Percentiles rank a stretch among this genome's conserved stretches.
phyloP scores from a whole-genome alignment of 2,888 invertebrate species.

The Lumbricus terrestris region DNA sequence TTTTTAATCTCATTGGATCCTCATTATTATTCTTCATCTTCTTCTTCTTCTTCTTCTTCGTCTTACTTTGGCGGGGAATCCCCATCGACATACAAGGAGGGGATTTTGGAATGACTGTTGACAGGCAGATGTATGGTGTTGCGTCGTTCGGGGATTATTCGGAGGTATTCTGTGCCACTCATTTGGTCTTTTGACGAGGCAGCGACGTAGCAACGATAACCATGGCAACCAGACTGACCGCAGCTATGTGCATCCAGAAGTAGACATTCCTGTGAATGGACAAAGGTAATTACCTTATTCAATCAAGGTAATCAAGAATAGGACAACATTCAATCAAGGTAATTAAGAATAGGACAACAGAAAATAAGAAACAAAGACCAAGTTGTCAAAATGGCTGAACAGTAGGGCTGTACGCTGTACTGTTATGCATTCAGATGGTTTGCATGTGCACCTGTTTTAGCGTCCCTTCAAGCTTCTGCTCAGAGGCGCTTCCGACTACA shows the following conservation, averaged over 20 bases:
- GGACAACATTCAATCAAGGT: no score
- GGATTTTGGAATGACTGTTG: not conserved
- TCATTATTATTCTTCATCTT: not conserved
- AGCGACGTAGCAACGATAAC: not conserved
- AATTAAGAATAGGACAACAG: no score
- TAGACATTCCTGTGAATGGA: conserved; percentile 14
- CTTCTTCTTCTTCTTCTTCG: not conserved
- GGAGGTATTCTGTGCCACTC: not conserved
- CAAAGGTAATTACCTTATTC: not conserved
- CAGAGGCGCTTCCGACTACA: no score
- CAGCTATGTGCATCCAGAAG: conserved; percentile 25
- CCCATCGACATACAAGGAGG: not conserved
- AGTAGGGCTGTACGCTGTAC: no score
- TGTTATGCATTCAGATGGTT: no score
- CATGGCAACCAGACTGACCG: conserved; percentile 11
- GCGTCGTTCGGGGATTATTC: not conserved
- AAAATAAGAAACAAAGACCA: no score
- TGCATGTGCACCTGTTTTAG: no score
- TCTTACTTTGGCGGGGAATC: not conserved
- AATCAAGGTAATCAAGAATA: not conserved
- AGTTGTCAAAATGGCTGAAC: no score
- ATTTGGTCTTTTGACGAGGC: not conserved
- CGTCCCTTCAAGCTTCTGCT: no score
- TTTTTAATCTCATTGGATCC: not conserved
- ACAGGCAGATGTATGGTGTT: not conserved